These are phyloP conservation scores for Oscheius sp. DNA, from an alignment of 2,888 invertebrate genomes.

Conservation along the genomic window DNA sequence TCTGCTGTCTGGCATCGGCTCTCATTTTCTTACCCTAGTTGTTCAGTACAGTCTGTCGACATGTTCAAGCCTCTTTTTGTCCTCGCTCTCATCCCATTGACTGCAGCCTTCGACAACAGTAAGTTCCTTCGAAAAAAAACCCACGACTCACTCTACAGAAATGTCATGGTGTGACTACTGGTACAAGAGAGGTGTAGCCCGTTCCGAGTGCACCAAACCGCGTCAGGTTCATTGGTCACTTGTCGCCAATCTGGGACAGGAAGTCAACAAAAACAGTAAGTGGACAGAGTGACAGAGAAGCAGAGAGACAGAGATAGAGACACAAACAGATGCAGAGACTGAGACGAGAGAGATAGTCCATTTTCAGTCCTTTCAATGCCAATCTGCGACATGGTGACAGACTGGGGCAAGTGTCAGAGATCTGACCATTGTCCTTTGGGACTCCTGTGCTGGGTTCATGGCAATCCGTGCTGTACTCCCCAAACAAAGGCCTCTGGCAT, in stretches of 20 bases:
- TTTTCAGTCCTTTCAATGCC: conserved; percentile 38
- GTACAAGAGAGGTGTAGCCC: conserved; percentile 35
- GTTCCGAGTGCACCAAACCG: conserved; percentile 36
- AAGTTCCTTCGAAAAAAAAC: not conserved
- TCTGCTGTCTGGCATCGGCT: not conserved
- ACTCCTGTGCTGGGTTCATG: conserved; percentile 41
- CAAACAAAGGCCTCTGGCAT: conserved; percentile 9
- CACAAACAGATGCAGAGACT: too few relatives aligned
- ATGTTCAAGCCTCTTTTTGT: not conserved
- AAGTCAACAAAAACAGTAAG: conserved; percentile 21
- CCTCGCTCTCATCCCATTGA: not conserved
- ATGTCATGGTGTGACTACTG: conserved; percentile 47
- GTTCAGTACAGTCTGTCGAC: not conserved
- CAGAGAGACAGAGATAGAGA: too few relatives aligned
- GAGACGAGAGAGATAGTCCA: too few relatives aligned
- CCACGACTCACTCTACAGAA: conserved; percentile 21
- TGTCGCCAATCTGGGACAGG: not conserved
- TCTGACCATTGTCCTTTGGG: conserved; percentile 44
- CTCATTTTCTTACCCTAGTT: not conserved
- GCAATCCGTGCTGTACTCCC: conserved; percentile 43
- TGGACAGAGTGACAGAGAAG: not conserved
- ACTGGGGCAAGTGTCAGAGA: conserved; percentile 41
- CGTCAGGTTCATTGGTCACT: conserved; percentile 33
- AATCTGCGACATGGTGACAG: conserved; percentile 42
- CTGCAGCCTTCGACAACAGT: conserved; percentile 18